Evolutionary conservation across 2,888 invertebrate genomes (phyloP).

Genomic region (Chloroclysta siterata): DNA sequence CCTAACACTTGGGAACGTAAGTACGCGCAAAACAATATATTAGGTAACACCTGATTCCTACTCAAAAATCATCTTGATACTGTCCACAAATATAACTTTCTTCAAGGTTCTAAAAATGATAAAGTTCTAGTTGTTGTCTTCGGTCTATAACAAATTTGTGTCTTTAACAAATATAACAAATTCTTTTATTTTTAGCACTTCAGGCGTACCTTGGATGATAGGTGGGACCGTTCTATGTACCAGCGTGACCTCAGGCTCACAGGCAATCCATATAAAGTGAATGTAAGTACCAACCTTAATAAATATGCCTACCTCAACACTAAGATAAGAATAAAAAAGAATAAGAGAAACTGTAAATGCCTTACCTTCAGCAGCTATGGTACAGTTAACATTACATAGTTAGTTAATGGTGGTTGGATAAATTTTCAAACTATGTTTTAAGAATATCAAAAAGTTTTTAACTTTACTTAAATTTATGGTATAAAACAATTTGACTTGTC

Average conservation of each 20-base stretch:
- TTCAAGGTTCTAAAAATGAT: slow-evolving; percentile 1
- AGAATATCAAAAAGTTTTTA: too few relatives aligned
- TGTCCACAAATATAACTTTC: slow-evolving; percentile 16
- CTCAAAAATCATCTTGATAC: slow-evolving; percentile 9
- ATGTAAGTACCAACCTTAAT: slow-evolving; percentile 68
- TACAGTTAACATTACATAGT: too few relatives aligned
- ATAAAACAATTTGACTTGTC: too few relatives aligned
- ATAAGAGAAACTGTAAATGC: not conserved
- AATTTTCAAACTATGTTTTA: too few relatives aligned
- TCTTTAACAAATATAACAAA: too few relatives aligned
- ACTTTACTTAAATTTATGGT: too few relatives aligned
- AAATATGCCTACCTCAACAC: not conserved
- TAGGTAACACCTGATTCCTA: slow-evolving; percentile 62
- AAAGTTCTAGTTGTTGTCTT: not conserved
- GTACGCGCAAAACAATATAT: slow-evolving; percentile 71
- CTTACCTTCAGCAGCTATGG: too few relatives aligned
- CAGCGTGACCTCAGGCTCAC: slow-evolving; percentile 86
- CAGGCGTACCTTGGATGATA: slow-evolving; percentile 80
- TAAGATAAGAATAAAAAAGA: too few relatives aligned
- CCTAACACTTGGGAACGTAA: slow-evolving; percentile 86
- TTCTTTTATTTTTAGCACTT: slow-evolving; percentile 73
- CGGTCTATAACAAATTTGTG: too few relatives aligned
- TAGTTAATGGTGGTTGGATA: too few relatives aligned
- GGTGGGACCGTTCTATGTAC: slow-evolving; percentile 84
- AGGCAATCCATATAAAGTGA: slow-evolving; percentile 85